phyloP scores from a whole-genome alignment of 2,888 invertebrate species.

The Gerris lacustris region DNA sequence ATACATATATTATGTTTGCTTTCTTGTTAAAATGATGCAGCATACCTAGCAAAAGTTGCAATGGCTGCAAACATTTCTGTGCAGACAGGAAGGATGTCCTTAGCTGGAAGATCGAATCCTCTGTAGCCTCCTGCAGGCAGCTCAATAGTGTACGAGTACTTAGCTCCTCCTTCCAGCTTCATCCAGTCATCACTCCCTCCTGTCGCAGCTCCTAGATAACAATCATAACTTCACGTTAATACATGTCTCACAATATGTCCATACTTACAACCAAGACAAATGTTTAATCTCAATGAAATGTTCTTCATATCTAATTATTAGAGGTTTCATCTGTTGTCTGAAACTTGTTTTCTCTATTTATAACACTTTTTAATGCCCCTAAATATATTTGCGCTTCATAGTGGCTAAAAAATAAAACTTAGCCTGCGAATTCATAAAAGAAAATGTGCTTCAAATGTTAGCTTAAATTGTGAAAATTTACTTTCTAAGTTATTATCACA shows the following conservation, averaged over 20 bases:
- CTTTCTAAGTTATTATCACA: too few relatives aligned
- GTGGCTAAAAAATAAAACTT: too few relatives aligned
- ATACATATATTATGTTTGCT: too few relatives aligned
- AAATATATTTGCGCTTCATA: too few relatives aligned
- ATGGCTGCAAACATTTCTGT: constrained; percentile 24
- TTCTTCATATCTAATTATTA: too few relatives aligned
- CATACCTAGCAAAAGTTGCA: constrained; percentile 16
- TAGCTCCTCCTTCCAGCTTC: constrained; percentile 23
- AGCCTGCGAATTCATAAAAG: too few relatives aligned
- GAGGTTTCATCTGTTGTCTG: too few relatives aligned
- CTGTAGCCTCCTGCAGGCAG: constrained; percentile 37
- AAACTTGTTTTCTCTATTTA: too few relatives aligned
- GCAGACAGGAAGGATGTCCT: constrained; percentile 32
- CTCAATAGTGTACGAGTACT: constrained; percentile 38
- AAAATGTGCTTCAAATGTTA: too few relatives aligned
- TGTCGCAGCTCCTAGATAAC: constrained; percentile 22
- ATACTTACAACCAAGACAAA: neutral
- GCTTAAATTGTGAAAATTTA: too few relatives aligned
- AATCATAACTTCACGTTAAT: too few relatives aligned
- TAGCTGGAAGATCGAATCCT: constrained; percentile 39
- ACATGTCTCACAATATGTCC: constrained; percentile 13
- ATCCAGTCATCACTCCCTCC: constrained; percentile 28
- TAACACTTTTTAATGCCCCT: too few relatives aligned
- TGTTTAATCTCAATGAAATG: neutral
- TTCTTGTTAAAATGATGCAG: neutral